Evolutionary conservation across 2,888 invertebrate species (phyloP), one percentile per base, ranked within the genome.

Genomic region (Idaea straminata): DNA sequence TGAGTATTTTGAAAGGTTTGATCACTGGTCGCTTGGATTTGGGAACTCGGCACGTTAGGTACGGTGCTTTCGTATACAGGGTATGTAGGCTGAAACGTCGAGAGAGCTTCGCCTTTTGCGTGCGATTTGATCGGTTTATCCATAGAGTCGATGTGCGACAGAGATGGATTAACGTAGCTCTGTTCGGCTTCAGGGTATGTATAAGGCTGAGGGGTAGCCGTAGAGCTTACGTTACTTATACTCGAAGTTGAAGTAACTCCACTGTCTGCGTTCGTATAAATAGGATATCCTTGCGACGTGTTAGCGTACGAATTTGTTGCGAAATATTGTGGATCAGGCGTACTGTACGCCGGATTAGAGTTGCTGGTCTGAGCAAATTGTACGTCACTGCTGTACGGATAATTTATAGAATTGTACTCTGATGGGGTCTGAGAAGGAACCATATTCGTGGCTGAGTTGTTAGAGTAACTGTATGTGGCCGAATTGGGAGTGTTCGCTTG

Each of bases 61-160:
- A 63, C 5, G 16, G 16, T 64, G 62, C 35, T 57, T 59, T 73
- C 76, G 38, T 79, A 80, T n/a, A 68, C 72, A 61, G 78, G 80
- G 66, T 75, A 83, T 4, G 66, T 67, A 0, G 76, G 72, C 25
- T 78, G 78, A 63, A 77, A 85, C 63, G 79, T 62, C 3, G 85
- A 79, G 5, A 92, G 60, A 0, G 92, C 92, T 76, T 92, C 83
- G 0, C 91, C 91, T 0, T 87, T 89, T 0, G 87, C 86, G 66
- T 92, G 92, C 0, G 92, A 92, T 65, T 89, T 92, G 16, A 92
- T 92, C 1, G 92, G 92, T 68, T 87, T 83, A 69, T 92, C 92
- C 0, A 83, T 72, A 1, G 85, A 84, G 58, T 90, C 91, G 1
- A 90, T 65, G 64, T 88, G 83, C 0, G 88, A 74, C 38, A 90